Base-by-base conservation (phyloP, 2,888 invertebrate species). In the Choristoneura rosaceana region DNA sequence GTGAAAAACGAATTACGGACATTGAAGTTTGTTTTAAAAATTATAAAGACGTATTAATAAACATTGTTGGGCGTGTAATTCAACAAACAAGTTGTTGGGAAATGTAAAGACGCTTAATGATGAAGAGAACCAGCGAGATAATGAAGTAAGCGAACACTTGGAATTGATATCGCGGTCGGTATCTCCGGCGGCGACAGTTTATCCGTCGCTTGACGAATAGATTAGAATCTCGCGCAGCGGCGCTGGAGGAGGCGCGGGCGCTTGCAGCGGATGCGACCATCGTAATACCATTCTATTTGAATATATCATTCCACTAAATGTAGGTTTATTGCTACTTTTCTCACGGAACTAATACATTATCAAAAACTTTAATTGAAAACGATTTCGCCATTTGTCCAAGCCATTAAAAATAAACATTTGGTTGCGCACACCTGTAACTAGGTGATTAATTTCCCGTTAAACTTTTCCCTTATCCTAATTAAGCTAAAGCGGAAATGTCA, bases 291-390 rank as follows among this genome's bases (percentile, higher is more conserved):
- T 91, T 91, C 89, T 90, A 92, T 92, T 90, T 91, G 91, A 92
- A 93, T 94, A 92, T 91, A 92, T 93, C 91, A 92, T 91, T 90
- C 88, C 83, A 80, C 85, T 83, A 85, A 92, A 94, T 92, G 92
- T 94, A 93, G 94, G 94, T 94, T 94, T 94, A 93, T 93, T 92
- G 89, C 92, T 89, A 86, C 89, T 92, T 93, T 93, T 94, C 94
- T 93, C 93, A 94, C 93, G 94, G 92, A 93, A 93, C 92, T 90
- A 90, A 92, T 91, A 90, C 88, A 90, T 91, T 92, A 91, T 90
- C 89, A 86, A 91, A 89, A 90, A 87, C 81, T 87, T 90, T 89
- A 90, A 92, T 92, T 90, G 89, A 92, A 90, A 89, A 86, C 86
- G 88, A 90, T 90, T 90, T 91, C 89, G 88, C 90, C 90, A 90